Evolutionary conservation across 2,797 vertebrate species (phyloP).

Genomic region (Avahi laniger): DNA sequence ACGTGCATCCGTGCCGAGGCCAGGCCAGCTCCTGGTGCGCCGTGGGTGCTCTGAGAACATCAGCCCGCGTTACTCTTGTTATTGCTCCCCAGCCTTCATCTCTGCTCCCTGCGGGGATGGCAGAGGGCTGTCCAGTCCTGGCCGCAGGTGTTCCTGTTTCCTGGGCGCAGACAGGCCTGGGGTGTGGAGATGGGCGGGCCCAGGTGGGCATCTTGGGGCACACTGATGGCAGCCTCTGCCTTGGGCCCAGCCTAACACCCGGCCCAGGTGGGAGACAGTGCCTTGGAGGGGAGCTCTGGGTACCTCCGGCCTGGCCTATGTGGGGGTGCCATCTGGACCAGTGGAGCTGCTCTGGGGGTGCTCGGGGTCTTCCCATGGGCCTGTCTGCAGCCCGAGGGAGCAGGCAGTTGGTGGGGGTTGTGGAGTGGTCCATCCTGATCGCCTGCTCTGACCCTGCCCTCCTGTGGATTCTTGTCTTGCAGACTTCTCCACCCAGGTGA

Average conservation of each 20-base stretch:
- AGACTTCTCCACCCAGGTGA: slow-evolving; percentile 94
- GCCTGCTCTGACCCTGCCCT: background rate
- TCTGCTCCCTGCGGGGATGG: rapidly evolving
- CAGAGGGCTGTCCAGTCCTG: background rate
- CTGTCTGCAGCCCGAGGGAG: rapidly evolving
- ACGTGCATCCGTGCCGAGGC: rapidly evolving
- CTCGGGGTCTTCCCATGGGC: background rate
- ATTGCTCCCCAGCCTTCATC: background rate
- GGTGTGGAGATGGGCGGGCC: too few species aligned
- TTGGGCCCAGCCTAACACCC: rapidly evolving
- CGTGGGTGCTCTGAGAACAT: rapidly evolving
- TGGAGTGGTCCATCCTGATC: background rate
- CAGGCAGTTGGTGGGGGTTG: rapidly evolving
- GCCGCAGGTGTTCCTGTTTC: background rate
- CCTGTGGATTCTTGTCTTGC: slow-evolving; percentile 63
- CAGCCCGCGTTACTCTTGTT: rapidly evolving
- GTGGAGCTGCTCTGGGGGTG: background rate
- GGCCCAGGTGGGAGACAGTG: rapidly evolving
- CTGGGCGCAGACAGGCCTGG: background rate
- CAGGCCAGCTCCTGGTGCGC: rapidly evolving
- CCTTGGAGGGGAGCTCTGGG: background rate
- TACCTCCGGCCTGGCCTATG: rapidly evolving
- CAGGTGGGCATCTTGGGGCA: background rate
- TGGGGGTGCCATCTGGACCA: rapidly evolving
- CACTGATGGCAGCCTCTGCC: rapidly evolving